Percentiles rank a stretch among this genome's conserved stretches.
These are phyloP conservation scores for Isaurus tuberculatus DNA, from an alignment of 92 coral and sea anemone species.

Conservation along the genomic window DNA sequence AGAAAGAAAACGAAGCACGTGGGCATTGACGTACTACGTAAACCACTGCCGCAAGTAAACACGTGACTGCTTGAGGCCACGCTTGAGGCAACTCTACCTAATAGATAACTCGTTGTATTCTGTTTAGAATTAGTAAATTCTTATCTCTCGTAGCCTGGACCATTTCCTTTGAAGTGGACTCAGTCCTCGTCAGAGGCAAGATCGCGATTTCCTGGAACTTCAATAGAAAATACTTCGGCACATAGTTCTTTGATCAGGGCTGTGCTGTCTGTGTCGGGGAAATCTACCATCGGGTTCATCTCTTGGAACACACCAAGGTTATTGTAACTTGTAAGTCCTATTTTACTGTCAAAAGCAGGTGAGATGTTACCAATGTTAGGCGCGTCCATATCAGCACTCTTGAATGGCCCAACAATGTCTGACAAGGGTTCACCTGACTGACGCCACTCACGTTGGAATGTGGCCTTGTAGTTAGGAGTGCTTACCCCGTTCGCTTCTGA, in stretches of 20 bases:
- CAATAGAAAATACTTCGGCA: slow-evolving; percentile 88
- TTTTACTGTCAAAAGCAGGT: slow-evolving; percentile 69
- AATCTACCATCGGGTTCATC: slow-evolving; percentile 74
- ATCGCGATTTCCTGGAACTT: slow-evolving; percentile 60
- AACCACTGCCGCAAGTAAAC: not conserved
- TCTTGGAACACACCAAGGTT: slow-evolving; percentile 70
- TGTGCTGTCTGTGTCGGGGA: slow-evolving; percentile 90
- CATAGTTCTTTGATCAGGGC: slow-evolving; percentile 89
- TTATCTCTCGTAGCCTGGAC: not conserved
- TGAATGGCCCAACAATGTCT: slow-evolving; percentile 41
- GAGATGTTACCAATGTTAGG: slow-evolving; percentile 66
- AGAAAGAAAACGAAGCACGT: not conserved
- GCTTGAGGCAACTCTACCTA: not conserved
- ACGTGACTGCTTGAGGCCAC: not conserved
- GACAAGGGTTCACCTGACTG: slow-evolving; percentile 12
- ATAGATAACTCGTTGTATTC: not conserved
- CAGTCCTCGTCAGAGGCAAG: slow-evolving; percentile 75
- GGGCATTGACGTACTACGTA: not conserved
- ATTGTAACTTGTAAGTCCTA: slow-evolving; percentile 36
- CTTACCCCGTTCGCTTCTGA: slow-evolving; percentile 37
- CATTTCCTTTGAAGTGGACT: not conserved
- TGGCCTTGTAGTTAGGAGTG: not conserved
- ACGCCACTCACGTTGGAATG: slow-evolving; percentile 15
- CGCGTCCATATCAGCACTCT: slow-evolving; percentile 59
- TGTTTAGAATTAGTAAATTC: not conserved